These are phyloP conservation scores for Meganola albula DNA, from an alignment of 2,888 invertebrate species.

Conservation along the genomic window DNA sequence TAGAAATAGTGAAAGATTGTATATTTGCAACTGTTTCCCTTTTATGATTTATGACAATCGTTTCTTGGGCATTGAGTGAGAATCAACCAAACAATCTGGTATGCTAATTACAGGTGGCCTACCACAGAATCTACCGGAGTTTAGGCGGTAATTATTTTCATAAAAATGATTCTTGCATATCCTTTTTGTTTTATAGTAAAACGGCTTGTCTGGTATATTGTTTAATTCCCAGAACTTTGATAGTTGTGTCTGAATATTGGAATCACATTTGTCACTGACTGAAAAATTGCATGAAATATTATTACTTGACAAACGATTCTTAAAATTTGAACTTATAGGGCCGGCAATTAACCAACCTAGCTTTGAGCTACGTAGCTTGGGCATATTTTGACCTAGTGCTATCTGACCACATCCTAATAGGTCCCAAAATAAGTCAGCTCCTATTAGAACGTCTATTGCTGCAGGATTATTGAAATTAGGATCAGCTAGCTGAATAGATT, in stretches of 20 bases:
- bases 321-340: not conserved
- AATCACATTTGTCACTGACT: too few relatives aligned
- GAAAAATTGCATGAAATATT: too few relatives aligned
- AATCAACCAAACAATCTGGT: slow-evolving; percentile 16
- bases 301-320: too few relatives aligned
- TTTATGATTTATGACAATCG: slow-evolving; percentile 3
- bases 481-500: slow-evolving; percentile 9
- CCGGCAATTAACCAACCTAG: slow-evolving; percentile 10
- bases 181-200: slow-evolving; percentile 1
- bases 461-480: slow-evolving; percentile 7
- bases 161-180: slow-evolving; percentile 21
- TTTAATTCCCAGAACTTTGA: slow-evolving; percentile 10
- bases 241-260: too few relatives aligned
- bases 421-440: slow-evolving; percentile 8
- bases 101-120: slow-evolving; percentile 6
- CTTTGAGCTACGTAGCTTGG: slow-evolving; percentile 3
- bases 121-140: slow-evolving; percentile 19
- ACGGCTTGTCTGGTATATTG: not conserved
- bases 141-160: slow-evolving; percentile 8
- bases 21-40: not conserved
- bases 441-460: not conserved
- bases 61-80: slow-evolving; percentile 17
- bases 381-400: slow-evolving; percentile 1
- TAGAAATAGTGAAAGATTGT: slow-evolving; percentile 1
- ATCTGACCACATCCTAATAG: slow-evolving; percentile 4